Conservation (phyloP, 2,113 vertebrate species). For the Syngnathus scovelli region DNA sequence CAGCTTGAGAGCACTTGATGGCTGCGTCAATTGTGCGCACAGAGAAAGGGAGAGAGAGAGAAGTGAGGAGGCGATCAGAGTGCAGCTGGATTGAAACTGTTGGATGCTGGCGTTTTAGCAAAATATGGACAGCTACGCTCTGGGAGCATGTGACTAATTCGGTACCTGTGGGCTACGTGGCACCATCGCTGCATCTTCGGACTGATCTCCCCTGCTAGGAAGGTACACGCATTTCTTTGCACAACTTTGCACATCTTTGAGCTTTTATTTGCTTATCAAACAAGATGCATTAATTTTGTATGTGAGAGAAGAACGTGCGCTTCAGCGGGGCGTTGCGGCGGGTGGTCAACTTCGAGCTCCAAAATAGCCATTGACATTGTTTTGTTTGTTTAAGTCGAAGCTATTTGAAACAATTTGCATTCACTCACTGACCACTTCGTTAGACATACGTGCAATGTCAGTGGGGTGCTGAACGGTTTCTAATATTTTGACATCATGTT, state of each 20-base stretch:
- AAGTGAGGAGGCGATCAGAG: not conserved
- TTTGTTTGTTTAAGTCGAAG: not conserved
- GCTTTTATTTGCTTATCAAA: not conserved
- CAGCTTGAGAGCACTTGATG: too few relatives aligned
- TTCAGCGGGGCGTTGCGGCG: not conserved
- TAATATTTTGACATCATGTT: not conserved
- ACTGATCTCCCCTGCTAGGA: not conserved
- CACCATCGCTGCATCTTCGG: not conserved
- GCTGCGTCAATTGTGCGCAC: constrained; percentile 35
- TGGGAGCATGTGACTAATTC: not conserved
- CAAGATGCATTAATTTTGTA: not conserved
- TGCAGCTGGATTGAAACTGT: not conserved
- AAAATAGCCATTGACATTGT: not conserved
- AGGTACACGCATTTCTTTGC: constrained; percentile 24
- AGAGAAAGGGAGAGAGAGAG: not conserved
- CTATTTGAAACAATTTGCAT: not conserved
- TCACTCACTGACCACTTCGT: not conserved
- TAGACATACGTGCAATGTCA: not conserved
- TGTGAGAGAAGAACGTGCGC: not conserved
- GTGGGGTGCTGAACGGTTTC: not conserved
- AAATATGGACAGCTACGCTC: not conserved
- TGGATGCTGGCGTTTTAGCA: not conserved
- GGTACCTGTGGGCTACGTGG: not conserved
- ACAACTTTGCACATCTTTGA: constrained; percentile 27
- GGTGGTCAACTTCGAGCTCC: not conserved